Evolutionary conservation across 2,888 invertebrate species (phyloP).

Genomic region (Atherix ibis): DNA sequence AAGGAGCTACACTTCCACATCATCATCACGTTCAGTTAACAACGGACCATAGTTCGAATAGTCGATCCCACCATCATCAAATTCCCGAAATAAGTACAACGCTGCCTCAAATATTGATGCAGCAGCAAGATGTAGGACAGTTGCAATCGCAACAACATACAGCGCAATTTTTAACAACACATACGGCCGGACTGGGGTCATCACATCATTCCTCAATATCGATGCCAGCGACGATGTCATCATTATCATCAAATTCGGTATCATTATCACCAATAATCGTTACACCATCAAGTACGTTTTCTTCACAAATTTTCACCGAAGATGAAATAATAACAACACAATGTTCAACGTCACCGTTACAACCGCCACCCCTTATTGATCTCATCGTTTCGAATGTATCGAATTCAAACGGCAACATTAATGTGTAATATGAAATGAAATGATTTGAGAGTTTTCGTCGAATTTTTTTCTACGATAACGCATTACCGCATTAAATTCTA

Average conservation of each 20-base stretch:
- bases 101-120: slow-evolving; percentile 16
- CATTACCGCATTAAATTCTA: too few relatives aligned
- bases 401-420: slow-evolving; percentile 5
- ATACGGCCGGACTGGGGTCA: neutral
- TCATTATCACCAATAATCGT: slow-evolving; percentile 19
- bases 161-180: neutral
- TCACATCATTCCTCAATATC: slow-evolving; percentile 3
- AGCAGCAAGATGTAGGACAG: slow-evolving; percentile 11
- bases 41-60: neutral
- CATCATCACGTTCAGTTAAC: slow-evolving; percentile 9
- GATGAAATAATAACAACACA: slow-evolving; percentile 9
- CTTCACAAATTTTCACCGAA: slow-evolving; percentile 13
- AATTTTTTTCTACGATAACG: too few relatives aligned
- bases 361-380: slow-evolving; percentile 5
- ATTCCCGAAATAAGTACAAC: slow-evolving; percentile 17
- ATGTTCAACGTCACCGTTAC: slow-evolving; percentile 1
- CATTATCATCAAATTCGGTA: slow-evolving; percentile 13
- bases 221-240: slow-evolving; percentile 4
- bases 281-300: slow-evolving; percentile 21
- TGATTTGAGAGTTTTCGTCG: too few relatives aligned
- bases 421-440: slow-evolving; percentile 7
- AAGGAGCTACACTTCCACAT: slow-evolving; percentile 4
- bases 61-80: slow-evolving; percentile 15
- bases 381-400: slow-evolving; percentile 1
- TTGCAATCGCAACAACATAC: neutral